Evolutionary conservation across 2,888 invertebrate genomes (phyloP), one percentile per base, ranked within the genome.

Genomic region (Torymus auratus): DNA sequence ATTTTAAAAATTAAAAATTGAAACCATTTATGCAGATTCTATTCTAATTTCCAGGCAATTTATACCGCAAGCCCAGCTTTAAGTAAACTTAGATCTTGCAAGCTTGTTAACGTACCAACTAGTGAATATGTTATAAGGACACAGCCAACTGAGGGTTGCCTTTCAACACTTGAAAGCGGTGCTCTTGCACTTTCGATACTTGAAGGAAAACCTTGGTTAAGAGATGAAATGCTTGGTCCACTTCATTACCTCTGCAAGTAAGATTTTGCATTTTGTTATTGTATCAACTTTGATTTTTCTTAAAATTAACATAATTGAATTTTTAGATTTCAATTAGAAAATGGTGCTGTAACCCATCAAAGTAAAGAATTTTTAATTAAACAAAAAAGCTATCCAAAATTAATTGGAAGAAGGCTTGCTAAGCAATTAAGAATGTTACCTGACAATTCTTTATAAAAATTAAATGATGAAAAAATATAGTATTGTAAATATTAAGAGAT

Each of bases 91-190:
- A 94, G 93, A 86, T 96, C 97, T 92, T 96, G 97, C 0, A 97
- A 97, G 91, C 92, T 98, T 70, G 91, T 95, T 62, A 93, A 94
- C 13, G 93, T 93, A 72, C 93, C 93, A 82, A 93, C 93, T 60
- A 98, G 98, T 90, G 95, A 95, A 89, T 98, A 98, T 90, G 96
- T 97, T 76, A 98, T 98, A 86, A 93, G 98, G 84, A 98, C 98
- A 4, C 98, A 98, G 89, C 98, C 98, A 2, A 96, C 96, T 4
- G 96, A 97, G 84, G 96, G 96, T 41, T 97, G 97, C 87, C 92
- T 98, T 15, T 98, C 98, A 77, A 98, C 98, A 0, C 91, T 98
- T 58, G 97, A 97, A 91, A 96, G 96, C 62, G 97, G 96, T 11
- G 96, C 96, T 0, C 92, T 95, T 87, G 96, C 96, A 5, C 92